These are phyloP conservation scores for Hyles lineata DNA, from an alignment of 2,888 invertebrate species.

Conservation along the genomic window DNA sequence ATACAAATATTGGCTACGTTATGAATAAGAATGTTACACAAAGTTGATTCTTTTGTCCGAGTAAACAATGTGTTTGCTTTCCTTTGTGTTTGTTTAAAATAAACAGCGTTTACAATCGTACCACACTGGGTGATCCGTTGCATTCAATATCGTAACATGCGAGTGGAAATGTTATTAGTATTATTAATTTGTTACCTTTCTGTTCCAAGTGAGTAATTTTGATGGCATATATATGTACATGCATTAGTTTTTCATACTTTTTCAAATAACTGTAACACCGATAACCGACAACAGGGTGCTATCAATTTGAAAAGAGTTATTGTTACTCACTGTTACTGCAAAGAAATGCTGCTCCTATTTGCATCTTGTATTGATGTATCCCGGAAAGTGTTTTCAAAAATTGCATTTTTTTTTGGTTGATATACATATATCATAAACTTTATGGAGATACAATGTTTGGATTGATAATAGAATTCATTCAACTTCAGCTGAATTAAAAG, in stretches of 20 bases:
- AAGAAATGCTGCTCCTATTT: too few species aligned
- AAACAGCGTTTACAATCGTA: not conserved
- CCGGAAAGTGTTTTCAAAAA: too few species aligned
- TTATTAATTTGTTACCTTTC: not conserved
- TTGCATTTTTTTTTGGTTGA: too few species aligned
- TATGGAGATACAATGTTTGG: too few species aligned
- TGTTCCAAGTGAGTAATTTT: not conserved
- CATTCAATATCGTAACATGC: not conserved
- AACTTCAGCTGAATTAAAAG: not conserved
- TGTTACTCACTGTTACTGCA: too few species aligned
- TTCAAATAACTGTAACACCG: not conserved
- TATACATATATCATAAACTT: too few species aligned
- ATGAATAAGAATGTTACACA: not conserved
- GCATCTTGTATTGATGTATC: too few species aligned
- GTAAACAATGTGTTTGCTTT: conserved; percentile 18
- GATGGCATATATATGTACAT: too few species aligned
- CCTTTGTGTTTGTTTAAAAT: conserved; percentile 4
- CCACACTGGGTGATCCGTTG: not conserved
- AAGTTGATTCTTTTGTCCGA: not conserved
- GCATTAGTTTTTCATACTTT: not conserved
- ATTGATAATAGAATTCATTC: too few species aligned
- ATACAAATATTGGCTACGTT: not conserved
- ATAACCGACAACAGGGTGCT: too few species aligned
- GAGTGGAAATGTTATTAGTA: not conserved
- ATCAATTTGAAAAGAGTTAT: too few species aligned